A percentile compares a stretch with the other conserved stretches of the same genome.
These are phyloP conservation scores for Apotomis capreana DNA, from an alignment of 2,888 invertebrate genomes.

Conservation along the genomic window DNA sequence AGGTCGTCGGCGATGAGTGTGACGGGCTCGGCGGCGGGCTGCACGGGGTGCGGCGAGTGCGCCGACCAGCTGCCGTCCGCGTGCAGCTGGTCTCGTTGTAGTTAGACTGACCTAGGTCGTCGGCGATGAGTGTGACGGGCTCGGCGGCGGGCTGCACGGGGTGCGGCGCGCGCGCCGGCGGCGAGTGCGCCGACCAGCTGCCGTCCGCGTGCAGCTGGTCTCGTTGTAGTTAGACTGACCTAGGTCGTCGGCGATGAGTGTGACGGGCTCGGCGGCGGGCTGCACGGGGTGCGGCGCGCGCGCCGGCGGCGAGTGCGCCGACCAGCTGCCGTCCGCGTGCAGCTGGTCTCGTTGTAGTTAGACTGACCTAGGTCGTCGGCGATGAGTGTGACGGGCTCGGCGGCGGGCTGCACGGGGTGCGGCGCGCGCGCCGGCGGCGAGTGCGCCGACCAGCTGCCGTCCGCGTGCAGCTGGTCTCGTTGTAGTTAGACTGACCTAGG, in stretches of 20 bases:
- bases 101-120: slow-evolving; percentile 53
- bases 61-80: too few relatives aligned
- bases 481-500: slow-evolving; percentile 65
- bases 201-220: slow-evolving; percentile 92
- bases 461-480: slow-evolving; percentile 92
- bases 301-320: slow-evolving; percentile 87
- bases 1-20: too few relatives aligned
- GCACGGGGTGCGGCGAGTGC: too few relatives aligned
- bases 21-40: too few relatives aligned
- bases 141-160: slow-evolving; percentile 80
- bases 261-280: slow-evolving; percentile 84
- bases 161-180: slow-evolving; percentile 85
- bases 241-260: slow-evolving; percentile 86
- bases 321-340: slow-evolving; percentile 93
- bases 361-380: slow-evolving; percentile 72
- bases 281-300: slow-evolving; percentile 80
- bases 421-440: slow-evolving; percentile 85
- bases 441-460: slow-evolving; percentile 92
- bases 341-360: slow-evolving; percentile 89
- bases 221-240: slow-evolving; percentile 82
- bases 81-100: too few relatives aligned
- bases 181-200: slow-evolving; percentile 89
- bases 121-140: slow-evolving; percentile 89
- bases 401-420: slow-evolving; percentile 78
- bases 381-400: slow-evolving; percentile 87